phyloP scores from a whole-genome alignment of 1,140 invertebrate species.

The Arctopsyche grandis region DNA sequence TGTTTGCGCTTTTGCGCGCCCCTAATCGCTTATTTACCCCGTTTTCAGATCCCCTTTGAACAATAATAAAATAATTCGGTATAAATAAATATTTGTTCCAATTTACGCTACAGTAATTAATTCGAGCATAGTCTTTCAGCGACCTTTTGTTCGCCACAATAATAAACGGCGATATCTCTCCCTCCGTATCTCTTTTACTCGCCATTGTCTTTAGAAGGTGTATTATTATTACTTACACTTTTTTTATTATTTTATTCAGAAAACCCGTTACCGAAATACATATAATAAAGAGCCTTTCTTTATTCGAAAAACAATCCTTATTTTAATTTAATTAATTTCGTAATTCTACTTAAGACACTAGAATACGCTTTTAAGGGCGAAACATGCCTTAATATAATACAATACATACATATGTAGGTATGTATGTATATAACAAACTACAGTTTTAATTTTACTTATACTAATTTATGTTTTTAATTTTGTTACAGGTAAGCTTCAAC shows the following conservation, averaged over 20 bases:
- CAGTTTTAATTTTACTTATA: too few relatives aligned
- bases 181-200: background rate
- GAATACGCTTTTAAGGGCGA: too few relatives aligned
- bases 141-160: conserved; percentile 23
- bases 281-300: too few relatives aligned
- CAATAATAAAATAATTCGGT: conserved; percentile 16
- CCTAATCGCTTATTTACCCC: conserved; percentile 41
- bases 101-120: conserved; percentile 39
- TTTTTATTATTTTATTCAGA: background rate
- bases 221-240: background rate
- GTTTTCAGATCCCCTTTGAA: background rate
- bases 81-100: conserved; percentile 35
- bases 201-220: background rate
- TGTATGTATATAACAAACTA: too few relatives aligned
- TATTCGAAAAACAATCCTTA: too few relatives aligned
- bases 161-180: background rate
- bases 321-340: too few relatives aligned
- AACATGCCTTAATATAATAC: too few relatives aligned
- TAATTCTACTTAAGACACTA: too few relatives aligned
- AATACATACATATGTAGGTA: too few relatives aligned
- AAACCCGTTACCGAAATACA: background rate
- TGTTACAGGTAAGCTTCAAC: too few relatives aligned
- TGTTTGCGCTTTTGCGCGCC: conserved; percentile 35
- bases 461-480: too few relatives aligned
- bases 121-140: background rate